Percentiles rank a stretch among this genome's conserved stretches.
Conservation (phyloP, 2,888 invertebrate species). For the Seira sanloemensis region DNA sequence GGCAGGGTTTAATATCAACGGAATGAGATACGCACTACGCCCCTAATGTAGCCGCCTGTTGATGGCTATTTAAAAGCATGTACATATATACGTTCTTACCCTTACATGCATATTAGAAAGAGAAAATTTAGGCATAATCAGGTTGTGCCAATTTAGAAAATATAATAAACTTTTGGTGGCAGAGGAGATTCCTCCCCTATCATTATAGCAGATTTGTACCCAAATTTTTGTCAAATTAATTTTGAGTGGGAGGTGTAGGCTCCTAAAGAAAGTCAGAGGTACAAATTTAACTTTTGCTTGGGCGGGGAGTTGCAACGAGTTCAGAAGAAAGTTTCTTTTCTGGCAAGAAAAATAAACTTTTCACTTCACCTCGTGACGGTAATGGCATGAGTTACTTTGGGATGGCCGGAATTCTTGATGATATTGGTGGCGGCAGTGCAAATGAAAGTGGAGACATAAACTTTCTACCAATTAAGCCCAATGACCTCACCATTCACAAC, state of each 20-base stretch:
- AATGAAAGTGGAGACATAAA: background rate
- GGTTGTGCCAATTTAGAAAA: conserved; percentile 18
- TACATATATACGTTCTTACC: background rate
- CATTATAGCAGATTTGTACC: background rate
- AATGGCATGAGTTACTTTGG: conserved; percentile 10
- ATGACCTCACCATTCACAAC: too few species aligned
- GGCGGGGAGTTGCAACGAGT: conserved; percentile 24
- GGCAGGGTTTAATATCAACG: too few species aligned
- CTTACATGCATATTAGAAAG: background rate
- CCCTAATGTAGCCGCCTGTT: conserved; percentile 53
- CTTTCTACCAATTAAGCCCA: background rate
- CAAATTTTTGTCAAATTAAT: conserved; percentile 41
- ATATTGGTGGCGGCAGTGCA: background rate
- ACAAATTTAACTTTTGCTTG: background rate
- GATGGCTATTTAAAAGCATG: too few species aligned
- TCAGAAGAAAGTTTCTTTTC: conserved; percentile 8
- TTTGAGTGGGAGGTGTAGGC: background rate
- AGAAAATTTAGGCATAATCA: too few species aligned
- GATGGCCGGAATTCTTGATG: background rate
- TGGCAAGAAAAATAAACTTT: conserved; percentile 44
- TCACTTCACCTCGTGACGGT: conserved; percentile 28
- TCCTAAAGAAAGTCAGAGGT: background rate
- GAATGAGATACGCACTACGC: too few species aligned
- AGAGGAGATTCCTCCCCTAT: background rate
- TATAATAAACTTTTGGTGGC: conserved; percentile 11